Conservation (phyloP, 2,888 invertebrate genomes). For the Pomacea canaliculata region DNA sequence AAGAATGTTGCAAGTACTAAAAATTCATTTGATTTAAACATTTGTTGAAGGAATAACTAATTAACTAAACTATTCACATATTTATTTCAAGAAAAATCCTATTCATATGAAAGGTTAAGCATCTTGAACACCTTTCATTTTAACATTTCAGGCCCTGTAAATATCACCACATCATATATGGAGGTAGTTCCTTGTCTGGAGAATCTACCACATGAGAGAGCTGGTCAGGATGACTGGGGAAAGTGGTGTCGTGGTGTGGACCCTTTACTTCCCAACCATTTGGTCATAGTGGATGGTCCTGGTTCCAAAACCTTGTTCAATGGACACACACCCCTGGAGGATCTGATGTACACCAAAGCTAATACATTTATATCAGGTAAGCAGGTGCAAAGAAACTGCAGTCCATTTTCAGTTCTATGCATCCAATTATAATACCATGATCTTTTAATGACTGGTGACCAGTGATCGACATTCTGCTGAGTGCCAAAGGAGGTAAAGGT, state of each 20-base stretch:
- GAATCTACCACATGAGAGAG: slow-evolving; percentile 12
- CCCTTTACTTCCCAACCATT: slow-evolving; percentile 17
- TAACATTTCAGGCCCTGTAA: slow-evolving; percentile 15
- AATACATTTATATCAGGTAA: slow-evolving; percentile 42
- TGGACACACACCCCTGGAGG: slow-evolving; percentile 38
- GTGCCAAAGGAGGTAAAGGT: too few species aligned
- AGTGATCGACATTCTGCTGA: too few species aligned
- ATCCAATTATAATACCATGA: too few species aligned
- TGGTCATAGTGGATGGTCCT: slow-evolving; percentile 40
- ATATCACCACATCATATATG: not conserved
- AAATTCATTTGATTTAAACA: too few species aligned
- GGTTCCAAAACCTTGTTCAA: slow-evolving; percentile 48
- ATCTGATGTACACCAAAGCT: slow-evolving; percentile 43
- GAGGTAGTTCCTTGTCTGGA: slow-evolving; percentile 13
- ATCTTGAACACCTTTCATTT: not conserved
- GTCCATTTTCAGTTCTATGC: too few species aligned
- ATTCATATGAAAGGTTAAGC: not conserved
- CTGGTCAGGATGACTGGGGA: slow-evolving; percentile 8
- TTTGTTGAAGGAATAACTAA: too few species aligned
- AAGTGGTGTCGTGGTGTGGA: slow-evolving; percentile 25
- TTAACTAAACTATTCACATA: not conserved
- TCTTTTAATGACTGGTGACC: too few species aligned
- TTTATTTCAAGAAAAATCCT: not conserved
- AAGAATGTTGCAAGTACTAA: too few species aligned
- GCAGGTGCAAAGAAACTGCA: not conserved